Evolutionary conservation across 2,797 vertebrate genomes (phyloP), one percentile per base, ranked within the genome.

Genomic region (Squalus acanthias): DNA sequence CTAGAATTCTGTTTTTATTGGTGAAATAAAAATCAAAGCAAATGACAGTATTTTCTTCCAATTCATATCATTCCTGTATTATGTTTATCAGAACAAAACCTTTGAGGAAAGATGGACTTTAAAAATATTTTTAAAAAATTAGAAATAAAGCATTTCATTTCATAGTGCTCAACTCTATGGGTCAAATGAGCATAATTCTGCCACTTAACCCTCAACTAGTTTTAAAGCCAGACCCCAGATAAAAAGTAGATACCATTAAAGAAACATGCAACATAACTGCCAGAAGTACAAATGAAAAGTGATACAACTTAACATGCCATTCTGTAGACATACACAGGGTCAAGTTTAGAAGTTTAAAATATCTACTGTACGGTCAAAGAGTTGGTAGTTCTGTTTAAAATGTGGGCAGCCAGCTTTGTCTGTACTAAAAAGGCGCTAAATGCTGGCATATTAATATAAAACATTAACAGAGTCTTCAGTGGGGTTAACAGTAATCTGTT

Each of bases 11-110:
- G 26, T 65, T 72, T 95, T 74, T 74, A 95, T 95, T 95, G 57
- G 60, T 15, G 69, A 76, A 76, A 76, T 74, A 95, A 95, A 95
- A 95, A 95, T 95, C 69, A 95, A 95, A 72, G 70, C 46, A 95
- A 95, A n/a, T 95, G 70, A 76, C 94, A 74, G 9, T 95, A 95
- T 72, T 95, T 95, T 95, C 69, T 72, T 74, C 67, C 46, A 72
- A n/a, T 95, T 95, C 70, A 76, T 95, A 95, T 95, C 91, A 93
- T 69, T 95, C 46, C 46, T n/a, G 15, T 60, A 57, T 95, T 53
- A 69, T 69, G 69, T 39, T 50, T 76, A 7, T 70, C 39, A 46
- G 17, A 94, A 95, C 39, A 95, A 95, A 95, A 95, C 3, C 4
- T 91, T 91, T 95, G 69, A 95, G 39, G 67, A 95, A 95, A 95